Evolutionary conservation across 1,140 invertebrate genomes (phyloP).

Genomic region (Notospermus geniculatus): DNA sequence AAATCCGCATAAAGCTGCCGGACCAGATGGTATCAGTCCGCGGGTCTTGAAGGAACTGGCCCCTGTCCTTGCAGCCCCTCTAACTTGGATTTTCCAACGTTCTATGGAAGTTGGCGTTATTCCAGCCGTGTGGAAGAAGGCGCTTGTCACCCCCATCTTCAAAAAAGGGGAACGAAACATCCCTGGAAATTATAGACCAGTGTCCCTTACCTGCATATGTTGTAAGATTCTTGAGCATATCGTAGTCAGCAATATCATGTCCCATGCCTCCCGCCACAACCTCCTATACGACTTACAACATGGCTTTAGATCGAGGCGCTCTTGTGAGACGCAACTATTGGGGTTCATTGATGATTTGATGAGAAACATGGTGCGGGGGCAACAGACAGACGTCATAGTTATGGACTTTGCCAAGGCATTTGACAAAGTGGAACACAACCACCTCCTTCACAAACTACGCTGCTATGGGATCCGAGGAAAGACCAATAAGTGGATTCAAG

Average conservation of each 20-base stretch:
- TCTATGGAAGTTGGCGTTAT: conserved; percentile 16
- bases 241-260: conserved; percentile 22
- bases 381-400: conserved; percentile 18
- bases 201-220: conserved; percentile 17
- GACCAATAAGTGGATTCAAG: conserved; percentile 21
- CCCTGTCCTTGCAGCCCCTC: conserved; percentile 14
- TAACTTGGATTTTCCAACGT: conserved; percentile 9
- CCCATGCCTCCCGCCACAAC: conserved; percentile 15
- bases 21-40: conserved; percentile 17
- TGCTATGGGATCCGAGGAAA: conserved; percentile 17
- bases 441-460: conserved; percentile 21
- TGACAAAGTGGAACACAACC: conserved; percentile 25
- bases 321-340: conserved; percentile 25
- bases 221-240: conserved; percentile 20
- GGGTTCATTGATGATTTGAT: conserved; percentile 18
- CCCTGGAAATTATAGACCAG: conserved; percentile 16
- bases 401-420: conserved; percentile 28
- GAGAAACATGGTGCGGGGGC: conserved; percentile 10
- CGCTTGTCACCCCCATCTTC: conserved; percentile 13
- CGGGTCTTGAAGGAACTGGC: conserved; percentile 15
- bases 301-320: conserved; percentile 20
- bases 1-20: conserved; percentile 17
- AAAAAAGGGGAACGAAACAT: conserved; percentile 19
- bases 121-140: conserved; percentile 18
- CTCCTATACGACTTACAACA: conserved; percentile 23